Conservation (phyloP, 2,888 invertebrate genomes). For the Hypena proboscidalis region DNA sequence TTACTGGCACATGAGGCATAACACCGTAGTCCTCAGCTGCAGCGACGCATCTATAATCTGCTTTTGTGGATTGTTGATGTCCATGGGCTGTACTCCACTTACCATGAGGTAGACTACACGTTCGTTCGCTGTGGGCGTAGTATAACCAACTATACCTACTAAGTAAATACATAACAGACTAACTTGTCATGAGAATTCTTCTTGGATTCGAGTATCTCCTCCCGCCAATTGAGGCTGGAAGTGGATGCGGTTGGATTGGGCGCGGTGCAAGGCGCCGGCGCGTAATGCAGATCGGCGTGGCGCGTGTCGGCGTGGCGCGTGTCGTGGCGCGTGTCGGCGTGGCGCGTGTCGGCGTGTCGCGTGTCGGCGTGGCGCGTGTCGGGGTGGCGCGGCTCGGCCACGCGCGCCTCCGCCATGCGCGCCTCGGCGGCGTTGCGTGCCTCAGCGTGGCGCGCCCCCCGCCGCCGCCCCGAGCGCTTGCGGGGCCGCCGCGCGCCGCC, state of each 20-base stretch:
- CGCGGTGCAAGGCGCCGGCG: background rate
- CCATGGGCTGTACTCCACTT: too few relatives aligned
- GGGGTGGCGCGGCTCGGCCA: constrained; percentile 46
- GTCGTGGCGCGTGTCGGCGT: constrained; percentile 45
- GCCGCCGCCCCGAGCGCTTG: constrained; percentile 46
- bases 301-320: constrained; percentile 40
- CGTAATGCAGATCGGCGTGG: constrained; percentile 13
- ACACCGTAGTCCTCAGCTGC: too few relatives aligned
- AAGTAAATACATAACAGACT: constrained; percentile 15
- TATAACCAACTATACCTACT: background rate
- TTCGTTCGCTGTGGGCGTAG: too few relatives aligned
- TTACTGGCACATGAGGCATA: too few relatives aligned
- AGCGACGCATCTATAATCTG: too few relatives aligned
- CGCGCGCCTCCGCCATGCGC: constrained; percentile 19
- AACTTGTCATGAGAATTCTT: constrained; percentile 68
- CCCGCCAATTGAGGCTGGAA: constrained; percentile 75
- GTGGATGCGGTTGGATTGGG: constrained; percentile 31
- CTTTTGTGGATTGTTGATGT: too few relatives aligned
- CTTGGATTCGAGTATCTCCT: constrained; percentile 78
- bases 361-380: constrained; percentile 42
- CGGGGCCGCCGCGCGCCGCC: constrained; percentile 39
- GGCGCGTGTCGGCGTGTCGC: constrained; percentile 21
- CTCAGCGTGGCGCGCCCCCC: constrained; percentile 45
- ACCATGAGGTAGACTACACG: too few relatives aligned
- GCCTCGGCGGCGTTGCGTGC: constrained; percentile 40